Evolutionary conservation across 2,888 invertebrate genomes (phyloP), one percentile per base, ranked within the genome.

Genomic region (Idaea aversata): DNA sequence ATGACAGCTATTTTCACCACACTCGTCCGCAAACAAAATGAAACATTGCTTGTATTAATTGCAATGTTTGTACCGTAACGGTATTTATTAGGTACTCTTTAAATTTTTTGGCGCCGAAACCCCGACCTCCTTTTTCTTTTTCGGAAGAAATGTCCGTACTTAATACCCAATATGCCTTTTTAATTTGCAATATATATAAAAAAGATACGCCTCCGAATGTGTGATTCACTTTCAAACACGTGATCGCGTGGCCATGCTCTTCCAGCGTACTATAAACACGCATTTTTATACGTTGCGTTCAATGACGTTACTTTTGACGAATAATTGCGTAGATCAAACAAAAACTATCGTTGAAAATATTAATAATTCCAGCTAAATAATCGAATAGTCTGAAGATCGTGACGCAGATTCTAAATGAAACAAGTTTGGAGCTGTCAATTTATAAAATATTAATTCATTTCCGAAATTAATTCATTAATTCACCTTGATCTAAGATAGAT

Each of bases 391-490:
- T 7, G 13, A 47, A 13, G 47, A 47, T 47, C 47, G 10, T 59
- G 59, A 59, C 59, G 59, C 59, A 59, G 34, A n/a, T 35, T 34
- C 13, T 13, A 61, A 16, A 47, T 13, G 10, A 47, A 63, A 65
- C 65, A 16, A 57, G 65, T 63, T 65, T 65, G 25, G 34, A 7
- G 36, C 36, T 36, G 36, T 7, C 36, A 36, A 63, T 47, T 62
- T 36, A 38, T 47, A 65, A 62, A 57, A 34, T 38, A 47, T 47
- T 15, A 65, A 63, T 57, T 62, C 59, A 59, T 63, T 57, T 67
- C 62, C 63, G 47, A 63, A 69, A 67, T 67, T 63, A 62, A 59
- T 64, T 61, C 66, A 38, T 3, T 25, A 25, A 47, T 47, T 47
- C 47, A 47, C 47, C 10, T 7, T 47, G 47, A 47, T 13, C 47